Base-by-base conservation (phyloP, 2,797 vertebrate genomes). In the Catamblyrhynchus diadema region DNA sequence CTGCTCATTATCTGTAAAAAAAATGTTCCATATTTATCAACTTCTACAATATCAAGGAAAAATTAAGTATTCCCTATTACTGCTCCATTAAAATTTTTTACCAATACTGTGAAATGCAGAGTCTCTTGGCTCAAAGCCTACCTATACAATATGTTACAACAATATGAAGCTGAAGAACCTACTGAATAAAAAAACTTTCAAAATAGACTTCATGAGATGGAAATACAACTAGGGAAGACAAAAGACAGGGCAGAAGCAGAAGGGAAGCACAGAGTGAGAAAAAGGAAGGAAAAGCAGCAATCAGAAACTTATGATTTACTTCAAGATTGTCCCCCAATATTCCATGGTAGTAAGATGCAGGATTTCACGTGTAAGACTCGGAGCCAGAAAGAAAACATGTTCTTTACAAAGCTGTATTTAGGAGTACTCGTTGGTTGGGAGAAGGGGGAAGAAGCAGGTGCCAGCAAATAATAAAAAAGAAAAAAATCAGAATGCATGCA, bases 1-100 rank as follows among this genome's bases (percentile, higher is more conserved):
- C 96, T 99, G 99, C 94, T 99, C 99, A n/a, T 99, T 99, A 97
- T 99, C 99, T 99, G 97, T 42, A 82, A 91, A 90, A 93, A 17
- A 91, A 67, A 37, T 5, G 8, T 87, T 39, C 15, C 66, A 21
- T 78, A 53, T 69, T 75, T 81, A 65, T 64, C 82, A 94, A 44
- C 13, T 67, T 70, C n/a, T 66, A 64, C 28, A 83, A 18, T 16
- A 89, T n/a, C 23, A 61, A 2, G 50, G 42, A 71, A 82, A 93
- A 85, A 81, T 50, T 10, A 86, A 78, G 37, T 37, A 79, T 59
- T 87, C 27, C 47, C 24, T 73, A 25, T 54, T 59, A 57, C 14
- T 69, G 50, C 15, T 56, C 47, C 39, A 45, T 45, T 61, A 47
- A 61, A 33, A 2, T 7, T 20, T 74, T 60, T 53, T 27, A 67